Base-by-base conservation (phyloP, 2,113 vertebrate species). In the Morone chrysops region DNA sequence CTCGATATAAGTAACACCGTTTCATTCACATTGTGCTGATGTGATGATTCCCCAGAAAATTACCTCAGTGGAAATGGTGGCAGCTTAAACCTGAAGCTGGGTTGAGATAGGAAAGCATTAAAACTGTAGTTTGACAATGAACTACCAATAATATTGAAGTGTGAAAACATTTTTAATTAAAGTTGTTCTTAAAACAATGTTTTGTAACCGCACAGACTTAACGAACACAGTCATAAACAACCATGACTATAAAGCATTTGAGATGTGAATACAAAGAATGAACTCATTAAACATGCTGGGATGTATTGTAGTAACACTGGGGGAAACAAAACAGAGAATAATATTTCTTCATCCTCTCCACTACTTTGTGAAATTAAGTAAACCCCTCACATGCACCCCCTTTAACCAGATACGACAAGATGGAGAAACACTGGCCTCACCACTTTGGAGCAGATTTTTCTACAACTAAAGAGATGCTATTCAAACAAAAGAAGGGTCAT, bases 151-250 rank as follows among this genome's bases (percentile, higher is more conserved):
- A 53, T 60, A 31, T 5, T 63, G n/a, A 45, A 54, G 25, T 57
- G 22, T 67, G 53, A 80, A 66, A 41, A 31, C 16, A 51, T 41
- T 62, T 83, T 84, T 78, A 80, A 89, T 86, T 75, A 61, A 74
- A 76, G 11, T 36, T 67, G 9, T 65, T 75, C 8, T 51, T 70
- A 48, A 75, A 74, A 78, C 22, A 56, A 25, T 51, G 31, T 36
- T 59, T 70, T 48, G 16, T 53, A 79, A 54, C 51, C 45, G 12
- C 57, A 7, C 22, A 2, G 17, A 43, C 57, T 63, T 48, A 12
- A 79, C 54, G 7, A 54, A 59, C 61, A 76, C 43, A 56, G 11
- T 43, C 3, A 7, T 50, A 67, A 81, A 57, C 25, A 57, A 5
- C 11, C 13, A 56, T 61, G 22, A 84, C 2, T 57, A 13, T 70